Conservation (phyloP, 2,113 vertebrate species). For the Tricholaema leucomelas region DNA sequence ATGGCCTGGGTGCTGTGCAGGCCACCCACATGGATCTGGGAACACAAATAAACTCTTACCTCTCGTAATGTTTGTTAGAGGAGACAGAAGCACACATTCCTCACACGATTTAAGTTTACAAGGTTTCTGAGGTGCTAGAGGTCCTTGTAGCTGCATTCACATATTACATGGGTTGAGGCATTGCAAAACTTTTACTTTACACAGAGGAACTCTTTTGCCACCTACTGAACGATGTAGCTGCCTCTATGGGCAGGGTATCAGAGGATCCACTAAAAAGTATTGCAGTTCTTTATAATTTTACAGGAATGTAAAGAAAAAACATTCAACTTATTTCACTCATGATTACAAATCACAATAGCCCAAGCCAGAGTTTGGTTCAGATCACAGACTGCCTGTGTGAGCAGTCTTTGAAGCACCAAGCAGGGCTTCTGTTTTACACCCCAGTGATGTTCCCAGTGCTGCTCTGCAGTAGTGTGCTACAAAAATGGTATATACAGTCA, state of each 20-base stretch:
- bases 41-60: neutral
- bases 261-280: neutral
- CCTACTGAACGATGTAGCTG: neutral
- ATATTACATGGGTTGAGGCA: neutral
- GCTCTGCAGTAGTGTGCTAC: neutral
- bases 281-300: neutral
- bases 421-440: neutral
- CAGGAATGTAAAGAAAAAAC: neutral
- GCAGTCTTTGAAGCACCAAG: neutral
- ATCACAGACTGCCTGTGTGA: neutral
- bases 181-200: neutral
- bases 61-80: neutral
- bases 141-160: neutral
- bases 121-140: neutral
- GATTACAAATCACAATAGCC: neutral
- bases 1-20: neutral
- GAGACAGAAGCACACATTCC: neutral
- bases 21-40: neutral
- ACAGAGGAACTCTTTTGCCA: neutral
- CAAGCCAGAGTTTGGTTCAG: neutral
- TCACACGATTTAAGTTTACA: neutral
- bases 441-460: neutral
- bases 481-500: neutral
- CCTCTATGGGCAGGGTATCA: neutral
- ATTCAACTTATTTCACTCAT: neutral